Conservation (phyloP, 2,888 invertebrate genomes). For the Apoda limacodes region DNA sequence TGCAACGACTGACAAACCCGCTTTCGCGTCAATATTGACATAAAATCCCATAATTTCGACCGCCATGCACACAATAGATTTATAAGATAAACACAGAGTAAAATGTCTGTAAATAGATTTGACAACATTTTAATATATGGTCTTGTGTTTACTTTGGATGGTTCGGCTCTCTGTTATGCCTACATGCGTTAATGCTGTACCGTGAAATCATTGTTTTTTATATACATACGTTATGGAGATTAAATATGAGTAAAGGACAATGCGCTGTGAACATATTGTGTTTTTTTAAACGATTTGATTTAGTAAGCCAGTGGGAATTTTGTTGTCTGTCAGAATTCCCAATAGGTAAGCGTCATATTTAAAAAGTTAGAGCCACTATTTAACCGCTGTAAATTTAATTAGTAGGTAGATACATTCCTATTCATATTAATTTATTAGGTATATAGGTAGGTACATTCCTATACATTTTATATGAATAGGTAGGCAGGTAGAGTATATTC, state of each 20-base stretch:
- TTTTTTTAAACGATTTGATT: slow-evolving; percentile 45
- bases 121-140: slow-evolving; percentile 69
- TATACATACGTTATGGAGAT: slow-evolving; percentile 38
- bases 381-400: no score
- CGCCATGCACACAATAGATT: slow-evolving; percentile 66
- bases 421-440: no score
- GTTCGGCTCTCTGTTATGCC: slow-evolving; percentile 61
- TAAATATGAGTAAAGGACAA: slow-evolving; percentile 66
- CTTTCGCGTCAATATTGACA: slow-evolving; percentile 60
- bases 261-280: slow-evolving; percentile 49
- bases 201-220: slow-evolving; percentile 69
- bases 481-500: no score
- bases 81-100: slow-evolving; percentile 68
- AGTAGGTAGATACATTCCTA: no score
- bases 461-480: no score
- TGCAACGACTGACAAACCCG: slow-evolving; percentile 57
- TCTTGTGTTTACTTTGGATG: slow-evolving; percentile 58
- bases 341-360: no score
- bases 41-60: slow-evolving; percentile 66
- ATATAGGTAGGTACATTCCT: no score
- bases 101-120: slow-evolving; percentile 68
- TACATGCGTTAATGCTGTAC: slow-evolving; percentile 67
- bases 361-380: no score
- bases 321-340: no score
- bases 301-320: slow-evolving; percentile 52